phyloP scores from a whole-genome alignment of 1,140 invertebrate species.

The Dinothrombium tinctorium region DNA sequence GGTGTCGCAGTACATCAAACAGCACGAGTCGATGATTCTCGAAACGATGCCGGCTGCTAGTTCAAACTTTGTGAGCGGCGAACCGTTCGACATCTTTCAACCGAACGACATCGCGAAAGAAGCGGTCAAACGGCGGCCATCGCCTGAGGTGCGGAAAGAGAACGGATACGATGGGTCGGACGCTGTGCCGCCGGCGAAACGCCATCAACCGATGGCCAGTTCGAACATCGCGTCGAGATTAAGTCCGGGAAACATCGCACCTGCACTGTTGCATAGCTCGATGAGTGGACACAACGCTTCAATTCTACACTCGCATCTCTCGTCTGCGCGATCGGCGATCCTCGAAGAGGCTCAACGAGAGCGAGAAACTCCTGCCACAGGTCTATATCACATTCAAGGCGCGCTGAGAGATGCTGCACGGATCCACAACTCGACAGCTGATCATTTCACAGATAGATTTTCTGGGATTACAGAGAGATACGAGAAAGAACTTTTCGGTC shows the following conservation, averaged over 20 bases:
- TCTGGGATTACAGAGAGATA: no score
- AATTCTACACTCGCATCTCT: slow-evolving; percentile 2
- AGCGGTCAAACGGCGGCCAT: slow-evolving; percentile 9
- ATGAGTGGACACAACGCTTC: not conserved
- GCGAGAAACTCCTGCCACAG: not conserved
- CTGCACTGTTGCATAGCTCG: not conserved
- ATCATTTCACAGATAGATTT: not conserved
- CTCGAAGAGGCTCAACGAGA: not conserved
- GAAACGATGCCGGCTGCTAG: slow-evolving; percentile 31
- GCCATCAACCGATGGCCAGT: slow-evolving; percentile 20
- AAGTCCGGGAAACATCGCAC: slow-evolving; percentile 19
- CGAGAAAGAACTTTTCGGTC: no score
- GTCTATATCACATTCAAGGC: slow-evolving; percentile 1
- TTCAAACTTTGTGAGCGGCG: slow-evolving; percentile 25
- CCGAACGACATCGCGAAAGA: slow-evolving; percentile 22
- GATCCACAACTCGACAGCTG: not conserved
- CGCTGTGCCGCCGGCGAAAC: slow-evolving; percentile 19
- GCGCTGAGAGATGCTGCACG: no score
- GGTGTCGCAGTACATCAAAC: slow-evolving; percentile 53
- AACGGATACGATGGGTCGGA: slow-evolving; percentile 14
- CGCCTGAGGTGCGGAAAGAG: slow-evolving; percentile 12
- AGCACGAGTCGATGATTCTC: slow-evolving; percentile 59
- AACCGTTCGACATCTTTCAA: slow-evolving; percentile 44
- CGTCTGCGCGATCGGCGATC: not conserved
- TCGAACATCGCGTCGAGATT: slow-evolving; percentile 18